Evolutionary conservation across 2,797 vertebrate species (phyloP).

Genomic region (Pangasius krempfi): DNA sequence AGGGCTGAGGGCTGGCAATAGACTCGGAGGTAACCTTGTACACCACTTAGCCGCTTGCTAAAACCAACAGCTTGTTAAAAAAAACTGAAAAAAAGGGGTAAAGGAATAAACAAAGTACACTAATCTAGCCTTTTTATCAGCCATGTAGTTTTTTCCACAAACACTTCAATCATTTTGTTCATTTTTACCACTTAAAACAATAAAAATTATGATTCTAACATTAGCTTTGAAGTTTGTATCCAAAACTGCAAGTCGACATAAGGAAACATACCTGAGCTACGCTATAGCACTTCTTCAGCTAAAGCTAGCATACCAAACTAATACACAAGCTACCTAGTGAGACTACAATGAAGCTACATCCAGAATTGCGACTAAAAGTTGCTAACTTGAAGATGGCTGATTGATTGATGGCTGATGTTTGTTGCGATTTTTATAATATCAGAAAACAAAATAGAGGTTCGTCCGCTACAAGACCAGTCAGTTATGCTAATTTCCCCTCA

Average conservation of each 20-base stretch:
- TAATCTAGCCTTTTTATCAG: neutral
- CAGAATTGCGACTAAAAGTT: neutral
- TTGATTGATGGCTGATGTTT: neutral
- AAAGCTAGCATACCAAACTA: neutral
- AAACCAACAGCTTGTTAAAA: neutral
- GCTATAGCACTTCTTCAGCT: neutral
- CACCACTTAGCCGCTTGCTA: neutral
- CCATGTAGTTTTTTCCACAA: neutral
- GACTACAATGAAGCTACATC: neutral
- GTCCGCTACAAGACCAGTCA: neutral
- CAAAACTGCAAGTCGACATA: neutral
- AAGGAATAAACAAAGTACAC: neutral
- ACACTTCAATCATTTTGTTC: neutral
- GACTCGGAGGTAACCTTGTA: neutral
- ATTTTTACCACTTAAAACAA: neutral
- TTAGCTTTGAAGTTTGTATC: neutral
- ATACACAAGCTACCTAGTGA: neutral
- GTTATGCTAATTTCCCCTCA: neutral
- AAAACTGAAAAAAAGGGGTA: neutral
- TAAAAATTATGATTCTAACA: neutral
- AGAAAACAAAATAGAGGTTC: neutral
- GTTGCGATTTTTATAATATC: neutral
- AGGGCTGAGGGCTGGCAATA: neutral
- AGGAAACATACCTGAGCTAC: neutral
- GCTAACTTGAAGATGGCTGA: neutral